Evolutionary conservation across 2,888 invertebrate genomes (phyloP), one percentile per base, ranked within the genome.

Genomic region (Andrena bucephala): DNA sequence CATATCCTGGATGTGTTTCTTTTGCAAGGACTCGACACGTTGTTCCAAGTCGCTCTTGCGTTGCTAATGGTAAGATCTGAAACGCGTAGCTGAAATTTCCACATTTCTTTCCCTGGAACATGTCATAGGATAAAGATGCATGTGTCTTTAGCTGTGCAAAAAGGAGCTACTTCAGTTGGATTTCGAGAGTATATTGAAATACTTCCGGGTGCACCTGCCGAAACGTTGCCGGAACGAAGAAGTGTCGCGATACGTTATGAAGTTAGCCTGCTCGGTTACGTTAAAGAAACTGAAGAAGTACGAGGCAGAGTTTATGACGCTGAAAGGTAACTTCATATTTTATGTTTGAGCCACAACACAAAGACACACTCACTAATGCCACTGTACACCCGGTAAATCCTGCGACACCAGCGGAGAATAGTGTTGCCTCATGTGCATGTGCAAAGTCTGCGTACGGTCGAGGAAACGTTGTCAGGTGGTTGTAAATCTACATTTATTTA

Each of bases 141-240:
- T 48, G 42, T 62, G 16, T 62, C 1, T 82, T 94, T 94, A 96
- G 96, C 95, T 96, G 86, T 98, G 98, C 81, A 97, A 98, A 91
- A 97, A 98, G 89, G 99, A 99, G 93, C 95, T 99, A 48, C 94
- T 99, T 74, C 96, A 97, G 85, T 95, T 99, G 85, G 99, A 99
- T 94, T 99, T 99, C 92, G 99, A 99, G 94, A 99, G 99, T 24
- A 97, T 99, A 78, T 95, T 99, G 87, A 99, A 99, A 94, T 99
- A 99, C 95, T 99, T 99, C 94, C 96, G 99, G 81, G 99, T 99
- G 2, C 97, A 98, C 16, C 95, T 99, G 88, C 99, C 99, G 57
- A 99, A 99, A 95, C 98, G 98, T 92, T 99, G 99, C 93, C 96
- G 99, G 70, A 97, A 97, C 16, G 98, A 99, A 92, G 98, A 98